Conservation (phyloP, 2,797 vertebrate genomes). For the Myotis pilosus region DNA sequence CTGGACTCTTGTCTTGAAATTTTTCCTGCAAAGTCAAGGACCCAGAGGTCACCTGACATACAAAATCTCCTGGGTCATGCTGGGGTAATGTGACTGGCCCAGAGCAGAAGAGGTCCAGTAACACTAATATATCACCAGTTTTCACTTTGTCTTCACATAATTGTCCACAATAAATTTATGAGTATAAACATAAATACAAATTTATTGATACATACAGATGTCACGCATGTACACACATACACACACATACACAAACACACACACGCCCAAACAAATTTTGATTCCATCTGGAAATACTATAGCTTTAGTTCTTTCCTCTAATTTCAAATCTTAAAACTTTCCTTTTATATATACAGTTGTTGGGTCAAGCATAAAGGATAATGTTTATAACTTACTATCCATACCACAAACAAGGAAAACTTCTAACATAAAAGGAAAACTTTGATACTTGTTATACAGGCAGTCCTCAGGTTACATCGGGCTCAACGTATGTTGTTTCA, state of each 20-base stretch:
- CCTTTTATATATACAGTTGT: neutral
- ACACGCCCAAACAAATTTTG: neutral
- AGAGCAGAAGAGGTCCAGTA: too few species aligned
- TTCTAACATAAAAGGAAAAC: neutral
- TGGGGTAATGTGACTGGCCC: too few species aligned
- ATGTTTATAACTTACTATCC: neutral
- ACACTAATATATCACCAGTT: neutral
- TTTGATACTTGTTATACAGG: neutral
- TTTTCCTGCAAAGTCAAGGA: too few species aligned
- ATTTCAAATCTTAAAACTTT: neutral
- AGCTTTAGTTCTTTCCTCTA: neutral
- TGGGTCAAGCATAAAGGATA: neutral
- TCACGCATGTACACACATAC: neutral
- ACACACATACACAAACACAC: too few species aligned
- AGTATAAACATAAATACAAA: neutral
- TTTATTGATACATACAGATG: neutral
- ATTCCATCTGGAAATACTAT: neutral
- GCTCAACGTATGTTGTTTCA: too few species aligned
- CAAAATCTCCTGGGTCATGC: too few species aligned
- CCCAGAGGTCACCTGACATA: too few species aligned
- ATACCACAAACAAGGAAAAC: neutral
- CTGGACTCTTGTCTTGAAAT: too few species aligned
- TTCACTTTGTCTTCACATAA: neutral
- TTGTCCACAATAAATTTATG: neutral
- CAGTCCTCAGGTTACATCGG: too few species aligned